Conservation (phyloP, 2,113 vertebrate genomes). For the Steatornis caripensis region DNA sequence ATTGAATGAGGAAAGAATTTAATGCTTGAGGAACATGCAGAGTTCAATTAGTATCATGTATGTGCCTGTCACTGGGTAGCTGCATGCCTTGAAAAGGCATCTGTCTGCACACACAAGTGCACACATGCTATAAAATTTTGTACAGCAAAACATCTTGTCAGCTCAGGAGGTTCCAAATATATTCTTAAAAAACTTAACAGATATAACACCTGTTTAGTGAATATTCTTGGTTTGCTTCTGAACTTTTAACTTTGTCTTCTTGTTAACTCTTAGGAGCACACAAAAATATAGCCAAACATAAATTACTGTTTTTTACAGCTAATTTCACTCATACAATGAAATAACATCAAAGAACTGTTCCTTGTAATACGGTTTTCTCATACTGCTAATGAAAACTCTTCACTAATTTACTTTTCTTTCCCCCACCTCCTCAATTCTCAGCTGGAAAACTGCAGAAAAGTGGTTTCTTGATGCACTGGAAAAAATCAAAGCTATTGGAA, state of each 20-base stretch:
- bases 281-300: background rate
- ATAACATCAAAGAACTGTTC: background rate
- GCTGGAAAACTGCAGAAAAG: constrained; percentile 96
- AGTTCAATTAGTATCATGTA: background rate
- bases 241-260: background rate
- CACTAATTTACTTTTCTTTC: background rate
- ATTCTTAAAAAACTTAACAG: background rate
- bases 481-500: constrained; percentile 98
- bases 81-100: background rate
- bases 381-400: background rate
- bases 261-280: background rate
- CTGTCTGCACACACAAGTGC: background rate
- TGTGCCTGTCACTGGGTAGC: background rate
- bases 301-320: background rate
- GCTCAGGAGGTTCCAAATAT: background rate
- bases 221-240: background rate
- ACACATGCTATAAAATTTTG: background rate
- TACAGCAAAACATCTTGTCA: background rate
- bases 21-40: background rate
- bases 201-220: background rate
- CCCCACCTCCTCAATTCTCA: constrained; percentile 40
- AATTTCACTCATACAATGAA: background rate
- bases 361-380: background rate
- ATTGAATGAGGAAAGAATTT: background rate
- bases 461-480: constrained; percentile 97